phyloP scores from a whole-genome alignment of 2,888 invertebrate genomes.

The Sphaerophoria taeniata region DNA sequence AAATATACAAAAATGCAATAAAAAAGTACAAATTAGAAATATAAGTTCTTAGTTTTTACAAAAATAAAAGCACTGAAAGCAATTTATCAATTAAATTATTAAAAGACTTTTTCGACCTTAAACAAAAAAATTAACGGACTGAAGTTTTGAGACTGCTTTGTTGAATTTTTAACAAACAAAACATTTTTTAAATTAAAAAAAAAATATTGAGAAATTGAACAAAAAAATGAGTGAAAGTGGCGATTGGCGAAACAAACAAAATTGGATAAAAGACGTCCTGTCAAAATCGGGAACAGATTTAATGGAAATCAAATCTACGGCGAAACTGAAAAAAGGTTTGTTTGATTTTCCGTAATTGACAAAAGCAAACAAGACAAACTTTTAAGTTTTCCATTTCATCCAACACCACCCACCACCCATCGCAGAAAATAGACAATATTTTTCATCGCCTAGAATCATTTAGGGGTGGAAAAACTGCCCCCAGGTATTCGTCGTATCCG shows the following conservation, averaged over 20 bases:
- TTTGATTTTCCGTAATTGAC: neutral
- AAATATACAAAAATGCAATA: constrained; percentile 49
- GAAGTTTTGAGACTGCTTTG: constrained; percentile 65
- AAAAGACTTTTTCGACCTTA: constrained; percentile 38
- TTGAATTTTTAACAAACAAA: constrained; percentile 50
- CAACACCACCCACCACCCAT: neutral
- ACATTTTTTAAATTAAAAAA: constrained; percentile 1
- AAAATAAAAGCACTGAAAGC: constrained; percentile 36
- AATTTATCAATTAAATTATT: constrained; percentile 43
- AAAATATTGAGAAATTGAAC: constrained; percentile 5
- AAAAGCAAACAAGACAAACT: constrained; percentile 64
- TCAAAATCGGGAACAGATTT: constrained; percentile 83
- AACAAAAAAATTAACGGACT: constrained; percentile 36
- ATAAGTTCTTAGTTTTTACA: constrained; percentile 42
- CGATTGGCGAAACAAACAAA: constrained; percentile 82
- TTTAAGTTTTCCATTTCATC: neutral
- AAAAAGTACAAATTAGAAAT: constrained; percentile 67
- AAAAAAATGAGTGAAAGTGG: constrained; percentile 77
- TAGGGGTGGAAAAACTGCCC: constrained; percentile 64
- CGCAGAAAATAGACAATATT: neutral
- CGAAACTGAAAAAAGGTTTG: constrained; percentile 78
- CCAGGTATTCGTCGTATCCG: constrained; percentile 7
- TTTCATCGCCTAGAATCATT: constrained; percentile 6
- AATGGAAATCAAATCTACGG: constrained; percentile 79
- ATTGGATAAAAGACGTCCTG: constrained; percentile 84